Evolutionary conservation across 2,113 vertebrate species (phyloP).

Genomic region (Petroica traversi): DNA sequence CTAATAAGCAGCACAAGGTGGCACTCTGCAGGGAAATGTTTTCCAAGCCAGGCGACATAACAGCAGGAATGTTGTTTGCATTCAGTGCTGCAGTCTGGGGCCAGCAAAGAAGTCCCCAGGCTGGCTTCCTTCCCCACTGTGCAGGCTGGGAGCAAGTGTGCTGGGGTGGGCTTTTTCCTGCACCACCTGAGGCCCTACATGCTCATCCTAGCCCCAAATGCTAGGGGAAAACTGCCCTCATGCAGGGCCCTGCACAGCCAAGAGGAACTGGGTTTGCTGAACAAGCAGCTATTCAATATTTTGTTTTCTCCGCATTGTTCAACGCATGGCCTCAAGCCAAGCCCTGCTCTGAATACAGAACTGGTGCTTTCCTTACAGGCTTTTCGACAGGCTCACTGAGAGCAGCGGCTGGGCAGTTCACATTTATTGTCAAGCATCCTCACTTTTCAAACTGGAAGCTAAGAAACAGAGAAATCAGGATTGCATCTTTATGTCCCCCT

Average conservation of each 20-base stretch:
- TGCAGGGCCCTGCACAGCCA: neutral
- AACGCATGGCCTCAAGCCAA: conserved; percentile 3
- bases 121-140: neutral
- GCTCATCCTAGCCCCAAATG: neutral
- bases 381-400: neutral
- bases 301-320: conserved; percentile 64
- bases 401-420: neutral
- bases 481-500: neutral
- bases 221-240: neutral
- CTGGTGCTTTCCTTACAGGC: conserved; percentile 29
- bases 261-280: conserved; percentile 38
- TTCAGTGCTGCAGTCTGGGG: neutral
- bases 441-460: neutral
- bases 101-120: neutral
- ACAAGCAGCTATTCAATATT: conserved; percentile 67
- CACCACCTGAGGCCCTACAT: neutral
- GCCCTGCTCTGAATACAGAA: conserved; percentile 50
- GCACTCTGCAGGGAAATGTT: neutral
- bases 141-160: neutral
- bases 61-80: neutral
- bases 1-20: neutral
- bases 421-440: neutral
- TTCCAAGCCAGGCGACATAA: neutral
- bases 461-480: neutral
- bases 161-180: neutral